These are phyloP conservation scores for Platysteira castanea DNA, from an alignment of 2,113 vertebrate genomes.

Conservation along the genomic window DNA sequence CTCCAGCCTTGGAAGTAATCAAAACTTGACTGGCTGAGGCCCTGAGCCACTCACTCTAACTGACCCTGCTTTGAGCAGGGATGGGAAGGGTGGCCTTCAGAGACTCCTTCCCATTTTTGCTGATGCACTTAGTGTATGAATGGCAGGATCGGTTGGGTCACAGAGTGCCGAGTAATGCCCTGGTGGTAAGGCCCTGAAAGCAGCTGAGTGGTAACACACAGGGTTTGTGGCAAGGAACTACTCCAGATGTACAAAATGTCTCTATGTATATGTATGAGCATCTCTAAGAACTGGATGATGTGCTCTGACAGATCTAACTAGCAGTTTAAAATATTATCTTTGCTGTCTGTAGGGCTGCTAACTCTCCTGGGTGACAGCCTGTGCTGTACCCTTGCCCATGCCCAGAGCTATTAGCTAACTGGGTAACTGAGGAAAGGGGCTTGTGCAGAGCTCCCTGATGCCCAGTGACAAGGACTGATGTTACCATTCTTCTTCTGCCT, in stretches of 20 bases:
- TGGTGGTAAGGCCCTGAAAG: not conserved
- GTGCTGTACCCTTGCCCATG: not conserved
- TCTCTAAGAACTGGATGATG: not conserved
- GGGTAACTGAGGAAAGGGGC: not conserved
- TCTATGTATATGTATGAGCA: not conserved
- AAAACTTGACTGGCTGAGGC: not conserved
- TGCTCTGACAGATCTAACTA: not conserved
- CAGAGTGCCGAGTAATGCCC: accelerated
- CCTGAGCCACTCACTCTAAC: not conserved
- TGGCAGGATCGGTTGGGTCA: not conserved
- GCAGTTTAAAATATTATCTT: not conserved
- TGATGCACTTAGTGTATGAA: not conserved
- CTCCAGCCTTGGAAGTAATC: not conserved
- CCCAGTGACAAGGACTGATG: not conserved
- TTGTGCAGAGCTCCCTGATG: not conserved
- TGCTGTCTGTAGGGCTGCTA: not conserved
- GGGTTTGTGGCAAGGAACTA: not conserved
- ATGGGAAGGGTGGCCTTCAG: not conserved
- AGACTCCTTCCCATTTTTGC: not conserved
- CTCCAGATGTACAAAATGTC: not conserved
- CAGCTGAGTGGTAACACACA: not conserved
- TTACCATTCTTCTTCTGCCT: not conserved
- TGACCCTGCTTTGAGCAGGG: not conserved
- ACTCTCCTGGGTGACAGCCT: not conserved
- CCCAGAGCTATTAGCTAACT: not conserved